Evolutionary conservation across 2,888 invertebrate genomes (phyloP).

Genomic region (Spodoptera picta): DNA sequence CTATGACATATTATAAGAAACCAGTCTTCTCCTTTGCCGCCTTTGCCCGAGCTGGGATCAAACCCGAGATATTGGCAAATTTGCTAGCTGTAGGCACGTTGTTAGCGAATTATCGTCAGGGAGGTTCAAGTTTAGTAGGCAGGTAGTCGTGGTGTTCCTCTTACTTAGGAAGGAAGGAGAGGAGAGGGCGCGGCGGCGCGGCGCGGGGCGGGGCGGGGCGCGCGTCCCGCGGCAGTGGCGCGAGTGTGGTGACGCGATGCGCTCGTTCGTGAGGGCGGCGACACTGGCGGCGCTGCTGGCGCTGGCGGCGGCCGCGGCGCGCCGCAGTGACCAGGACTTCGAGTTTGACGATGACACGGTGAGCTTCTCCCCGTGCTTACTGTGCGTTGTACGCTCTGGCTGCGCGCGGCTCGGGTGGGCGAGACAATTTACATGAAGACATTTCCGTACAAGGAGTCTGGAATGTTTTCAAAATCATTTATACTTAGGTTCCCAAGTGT

Average conservation of each 20-base stretch:
- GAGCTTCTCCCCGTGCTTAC: conserved; percentile 42
- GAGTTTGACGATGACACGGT: conserved; percentile 84
- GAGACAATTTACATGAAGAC: not conserved
- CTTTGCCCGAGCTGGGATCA: too few relatives aligned
- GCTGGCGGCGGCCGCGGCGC: conserved; percentile 63
- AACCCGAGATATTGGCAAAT: too few relatives aligned
- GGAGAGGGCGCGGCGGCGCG: conserved; percentile 25
- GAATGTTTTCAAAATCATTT: conserved; percentile 12
- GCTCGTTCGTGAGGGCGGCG: conserved; percentile 57
- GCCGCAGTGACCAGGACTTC: conserved; percentile 79
- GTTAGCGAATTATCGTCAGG: too few relatives aligned
- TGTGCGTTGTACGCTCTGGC: not conserved
- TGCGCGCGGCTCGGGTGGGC: not conserved
- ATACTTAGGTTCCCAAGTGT: not conserved
- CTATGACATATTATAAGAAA: too few relatives aligned
- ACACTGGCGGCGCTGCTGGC: conserved; percentile 63
- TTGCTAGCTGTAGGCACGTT: too few relatives aligned
- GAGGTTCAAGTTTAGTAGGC: conserved; percentile 18
- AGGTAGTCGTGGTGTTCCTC: conserved; percentile 22
- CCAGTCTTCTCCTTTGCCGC: too few relatives aligned
- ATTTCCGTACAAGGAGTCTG: conserved; percentile 1
- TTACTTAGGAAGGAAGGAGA: not conserved
- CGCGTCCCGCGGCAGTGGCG: conserved; percentile 53
- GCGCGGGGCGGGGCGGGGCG: conserved; percentile 32
- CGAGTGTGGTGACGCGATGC: conserved; percentile 52